Conservation (phyloP, 2,113 vertebrate genomes). For the Anas platyrhynchos region DNA sequence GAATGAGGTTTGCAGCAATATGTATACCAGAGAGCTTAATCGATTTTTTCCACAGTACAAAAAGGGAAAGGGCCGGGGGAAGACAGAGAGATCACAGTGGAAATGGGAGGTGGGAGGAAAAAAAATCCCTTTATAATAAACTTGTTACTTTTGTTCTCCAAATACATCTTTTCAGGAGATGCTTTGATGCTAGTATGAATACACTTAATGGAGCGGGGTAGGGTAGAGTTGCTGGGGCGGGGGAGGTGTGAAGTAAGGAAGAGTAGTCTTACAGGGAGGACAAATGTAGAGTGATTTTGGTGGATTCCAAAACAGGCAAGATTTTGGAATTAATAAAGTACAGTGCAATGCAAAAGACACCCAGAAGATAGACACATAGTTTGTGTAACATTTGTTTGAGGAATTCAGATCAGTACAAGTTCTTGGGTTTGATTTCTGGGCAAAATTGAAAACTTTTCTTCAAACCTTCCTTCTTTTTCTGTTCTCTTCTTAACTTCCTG, state of each 20-base stretch:
- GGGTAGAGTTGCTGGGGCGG: background rate
- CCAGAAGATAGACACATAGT: background rate
- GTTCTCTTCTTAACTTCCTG: background rate
- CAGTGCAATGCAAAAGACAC: background rate
- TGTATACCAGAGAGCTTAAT: slow-evolving; percentile 58
- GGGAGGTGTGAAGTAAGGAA: background rate
- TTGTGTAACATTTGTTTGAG: background rate
- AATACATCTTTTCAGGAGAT: slow-evolving; percentile 46
- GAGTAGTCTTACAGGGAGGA: slow-evolving; percentile 26
- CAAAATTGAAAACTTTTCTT: background rate
- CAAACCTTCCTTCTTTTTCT: background rate
- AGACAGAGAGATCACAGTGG: background rate
- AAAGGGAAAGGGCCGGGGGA: slow-evolving; percentile 12
- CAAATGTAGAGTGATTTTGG: slow-evolving; percentile 37
- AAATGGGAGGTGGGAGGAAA: background rate
- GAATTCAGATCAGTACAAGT: background rate
- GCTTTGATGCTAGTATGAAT: slow-evolving; percentile 65
- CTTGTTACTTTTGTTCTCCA: slow-evolving; percentile 67
- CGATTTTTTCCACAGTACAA: slow-evolving; percentile 70
- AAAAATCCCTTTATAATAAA: slow-evolving; percentile 64
- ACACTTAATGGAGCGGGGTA: slow-evolving; percentile 19
- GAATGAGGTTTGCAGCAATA: slow-evolving; percentile 52
- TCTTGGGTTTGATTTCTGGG: background rate
- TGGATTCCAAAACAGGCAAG: background rate
- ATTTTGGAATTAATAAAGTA: background rate